A percentile compares a stretch with the other conserved stretches of the same genome.
Conservation (phyloP, 2,888 invertebrate genomes). For the Drosophila greeni region DNA sequence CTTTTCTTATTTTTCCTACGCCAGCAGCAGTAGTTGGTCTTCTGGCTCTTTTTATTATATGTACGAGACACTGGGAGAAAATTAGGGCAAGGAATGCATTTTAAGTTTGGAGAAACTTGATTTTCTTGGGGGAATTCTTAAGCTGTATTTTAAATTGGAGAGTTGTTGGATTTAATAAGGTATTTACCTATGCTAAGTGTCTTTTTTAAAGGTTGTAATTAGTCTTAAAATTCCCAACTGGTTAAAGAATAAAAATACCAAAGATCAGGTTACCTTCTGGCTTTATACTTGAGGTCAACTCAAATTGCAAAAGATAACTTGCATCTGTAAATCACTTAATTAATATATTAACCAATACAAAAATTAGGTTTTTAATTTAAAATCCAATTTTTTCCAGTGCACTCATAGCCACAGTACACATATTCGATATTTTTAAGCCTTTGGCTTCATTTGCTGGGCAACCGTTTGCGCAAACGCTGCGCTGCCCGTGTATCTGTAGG, state of each 20-base stretch:
- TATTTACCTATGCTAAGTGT: background rate
- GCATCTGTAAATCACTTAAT: no score
- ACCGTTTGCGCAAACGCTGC: slow-evolving; percentile 71
- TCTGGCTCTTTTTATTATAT: slow-evolving; percentile 55
- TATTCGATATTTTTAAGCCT: slow-evolving; percentile 61
- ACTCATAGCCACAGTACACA: slow-evolving; percentile 18
- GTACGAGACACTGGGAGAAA: slow-evolving; percentile 37
- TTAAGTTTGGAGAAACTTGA: background rate
- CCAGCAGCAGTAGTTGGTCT: slow-evolving; percentile 62
- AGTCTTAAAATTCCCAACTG: background rate
- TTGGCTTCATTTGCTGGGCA: slow-evolving; percentile 66
- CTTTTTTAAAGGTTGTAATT: background rate
- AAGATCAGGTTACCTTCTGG: no score
- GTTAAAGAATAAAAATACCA: no score
- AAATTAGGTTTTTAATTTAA: no score
- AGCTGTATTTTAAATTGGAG: no score
- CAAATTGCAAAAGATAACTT: no score
- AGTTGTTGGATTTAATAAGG: background rate
- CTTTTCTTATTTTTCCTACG: slow-evolving; percentile 64
- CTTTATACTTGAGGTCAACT: no score
- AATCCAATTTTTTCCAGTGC: background rate
- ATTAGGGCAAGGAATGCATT: background rate
- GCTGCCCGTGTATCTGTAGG: slow-evolving; percentile 11
- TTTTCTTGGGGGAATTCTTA: background rate
- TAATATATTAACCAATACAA: background rate